phyloP scores from a whole-genome alignment of 2,888 invertebrate genomes.

The Polyommatus icarus region DNA sequence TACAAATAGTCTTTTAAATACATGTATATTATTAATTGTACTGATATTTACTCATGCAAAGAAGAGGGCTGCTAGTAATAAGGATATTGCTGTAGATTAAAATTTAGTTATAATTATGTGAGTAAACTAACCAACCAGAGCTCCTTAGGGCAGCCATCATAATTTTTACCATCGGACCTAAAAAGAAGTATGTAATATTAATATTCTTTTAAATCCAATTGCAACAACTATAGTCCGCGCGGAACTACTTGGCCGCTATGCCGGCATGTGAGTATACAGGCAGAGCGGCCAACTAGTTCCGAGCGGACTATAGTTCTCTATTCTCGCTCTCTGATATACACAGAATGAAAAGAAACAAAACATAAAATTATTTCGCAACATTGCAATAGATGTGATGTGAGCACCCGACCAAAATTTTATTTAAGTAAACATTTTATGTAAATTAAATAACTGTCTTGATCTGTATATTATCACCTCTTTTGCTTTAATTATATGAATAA shows the following conservation, averaged over 20 bases:
- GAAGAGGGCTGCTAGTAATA: neutral
- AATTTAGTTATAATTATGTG: constrained; percentile 31
- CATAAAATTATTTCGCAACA: neutral
- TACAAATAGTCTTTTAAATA: too few relatives aligned
- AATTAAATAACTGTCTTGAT: too few relatives aligned
- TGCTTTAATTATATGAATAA: neutral
- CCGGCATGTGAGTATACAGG: too few relatives aligned
- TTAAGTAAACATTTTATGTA: neutral
- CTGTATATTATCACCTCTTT: neutral
- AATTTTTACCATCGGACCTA: constrained; percentile 89
- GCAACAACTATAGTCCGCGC: too few relatives aligned
- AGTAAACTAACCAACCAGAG: constrained; percentile 85
- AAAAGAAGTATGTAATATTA: constrained; percentile 38
- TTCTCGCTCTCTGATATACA: neutral
- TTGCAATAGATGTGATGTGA: neutral
- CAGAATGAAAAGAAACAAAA: neutral
- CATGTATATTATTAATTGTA: too few relatives aligned
- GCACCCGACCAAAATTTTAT: neutral
- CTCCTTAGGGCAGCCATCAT: constrained; percentile 91
- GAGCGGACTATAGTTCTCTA: too few relatives aligned
- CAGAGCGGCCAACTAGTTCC: too few relatives aligned
- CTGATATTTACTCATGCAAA: too few relatives aligned
- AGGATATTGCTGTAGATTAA: neutral
- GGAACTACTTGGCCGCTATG: too few relatives aligned
- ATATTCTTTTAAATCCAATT: neutral